Conservation (phyloP, 1,140 invertebrate genomes). For the Drosophila punjabiensis region DNA sequence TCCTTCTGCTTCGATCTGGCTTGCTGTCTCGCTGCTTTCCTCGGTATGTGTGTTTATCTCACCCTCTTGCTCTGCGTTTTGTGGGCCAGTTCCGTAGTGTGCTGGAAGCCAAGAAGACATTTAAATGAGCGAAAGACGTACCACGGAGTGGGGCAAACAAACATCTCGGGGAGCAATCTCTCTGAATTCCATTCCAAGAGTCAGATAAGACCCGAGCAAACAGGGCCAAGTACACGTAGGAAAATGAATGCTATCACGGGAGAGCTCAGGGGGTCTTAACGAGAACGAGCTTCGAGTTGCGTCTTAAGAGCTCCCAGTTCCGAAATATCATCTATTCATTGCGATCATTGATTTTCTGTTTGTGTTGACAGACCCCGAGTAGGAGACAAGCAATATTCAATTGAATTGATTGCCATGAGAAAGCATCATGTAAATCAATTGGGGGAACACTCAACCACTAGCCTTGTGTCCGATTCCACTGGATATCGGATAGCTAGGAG, state of each 20-base stretch:
- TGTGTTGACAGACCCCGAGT: not conserved
- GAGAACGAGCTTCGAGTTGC: not conserved
- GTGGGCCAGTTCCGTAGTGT: conserved; percentile 20
- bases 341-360: not conserved
- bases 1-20: conserved; percentile 13
- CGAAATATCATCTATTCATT: not conserved
- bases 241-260: not conserved
- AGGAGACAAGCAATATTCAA: not conserved
- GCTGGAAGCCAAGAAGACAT: conserved; percentile 20
- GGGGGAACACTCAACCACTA: not conserved
- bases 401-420: not conserved
- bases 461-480: not conserved
- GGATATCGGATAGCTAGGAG: not conserved
- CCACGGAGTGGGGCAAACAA: conserved; percentile 10
- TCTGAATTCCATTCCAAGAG: conserved; percentile 12
- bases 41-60: conserved; percentile 23
- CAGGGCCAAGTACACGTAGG: conserved; percentile 6
- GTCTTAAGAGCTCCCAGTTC: not conserved
- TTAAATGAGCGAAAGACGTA: conserved; percentile 17
- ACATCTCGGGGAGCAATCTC: conserved; percentile 22
- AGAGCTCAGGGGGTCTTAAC: not conserved
- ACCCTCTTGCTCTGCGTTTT: conserved; percentile 4
- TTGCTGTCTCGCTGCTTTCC: not conserved
- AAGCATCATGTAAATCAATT: conserved; percentile 8
- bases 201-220: conserved; percentile 24